Base-by-base conservation (phyloP, 2,888 invertebrate genomes). In the Agrotis segetum region DNA sequence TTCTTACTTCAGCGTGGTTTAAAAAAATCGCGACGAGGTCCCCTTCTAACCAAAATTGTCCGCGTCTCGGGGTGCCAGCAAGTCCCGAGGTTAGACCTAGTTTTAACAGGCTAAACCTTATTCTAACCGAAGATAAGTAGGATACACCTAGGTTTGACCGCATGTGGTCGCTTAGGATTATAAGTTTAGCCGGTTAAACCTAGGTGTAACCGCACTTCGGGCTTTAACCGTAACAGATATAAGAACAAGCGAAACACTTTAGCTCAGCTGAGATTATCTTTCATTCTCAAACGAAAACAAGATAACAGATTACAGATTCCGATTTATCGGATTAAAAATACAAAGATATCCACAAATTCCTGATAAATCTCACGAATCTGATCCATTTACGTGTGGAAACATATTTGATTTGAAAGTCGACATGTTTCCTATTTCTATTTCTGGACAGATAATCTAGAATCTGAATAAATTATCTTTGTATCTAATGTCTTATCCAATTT, bases 301-400 rank as follows among this genome's bases (percentile, higher is more conserved):
- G 77, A 80, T 72, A 68, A 77, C 53, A n/a, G n/a, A n/a, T n/a
- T n/a, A 2, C 24, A 40, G 40, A 11, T 40, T 49, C 19, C 19
- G 29, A 74, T 74, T 75, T 67, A 78, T 71, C 67, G 47, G 80
- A 65, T 68, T 79, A 74, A 76, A 58, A 65, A 49, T 49, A 66
- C 55, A 16, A 61, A 67, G 24, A 58, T 52, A 46, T 73, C 78
- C 53, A 63, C 55, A 50, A 61, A 61, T 14, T 68, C 19, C 21
- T 50, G 29, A 56, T 75, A 21, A 56, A 72, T 24, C 56, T 34
- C 24, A 24, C 19, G 24, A 55, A 29, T 47, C 19, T 53, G 9
- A 75, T 49, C 40, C 29, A 44, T 63, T 61, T 44, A 58, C 29
- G 11, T 19, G 34, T 40, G 19, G 34, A 19, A 50, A 47, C 34